Evolutionary conservation across 2,888 invertebrate species (phyloP).

Genomic region (Meiosimyza platycephala): DNA sequence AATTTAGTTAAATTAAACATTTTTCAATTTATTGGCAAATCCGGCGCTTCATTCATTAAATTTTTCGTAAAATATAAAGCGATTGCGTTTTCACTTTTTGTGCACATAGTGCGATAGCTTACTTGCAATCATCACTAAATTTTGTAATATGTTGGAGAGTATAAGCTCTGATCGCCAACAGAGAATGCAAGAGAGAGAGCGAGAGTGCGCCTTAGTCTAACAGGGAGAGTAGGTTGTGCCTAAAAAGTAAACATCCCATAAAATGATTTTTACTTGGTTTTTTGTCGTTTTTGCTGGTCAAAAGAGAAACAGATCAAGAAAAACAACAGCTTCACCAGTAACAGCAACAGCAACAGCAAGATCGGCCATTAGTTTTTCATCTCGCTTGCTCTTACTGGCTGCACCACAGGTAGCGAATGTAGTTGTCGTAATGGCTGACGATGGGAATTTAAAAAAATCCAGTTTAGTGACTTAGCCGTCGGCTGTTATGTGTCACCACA

Average conservation of each 20-base stretch:
- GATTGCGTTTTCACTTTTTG: constrained; percentile 3
- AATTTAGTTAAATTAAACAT: neutral
- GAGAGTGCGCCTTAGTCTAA: neutral
- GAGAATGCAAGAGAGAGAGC: neutral
- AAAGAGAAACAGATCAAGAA: neutral
- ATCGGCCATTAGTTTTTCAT: constrained; percentile 57
- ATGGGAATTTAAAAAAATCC: neutral
- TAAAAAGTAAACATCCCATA: constrained; percentile 29
- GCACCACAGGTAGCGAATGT: neutral
- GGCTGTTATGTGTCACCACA: neutral
- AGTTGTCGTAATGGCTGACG: constrained; percentile 6
- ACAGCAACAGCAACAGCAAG: neutral
- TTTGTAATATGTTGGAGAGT: neutral
- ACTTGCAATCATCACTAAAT: neutral
- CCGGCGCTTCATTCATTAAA: too few relatives aligned
- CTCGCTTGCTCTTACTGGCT: constrained; percentile 48
- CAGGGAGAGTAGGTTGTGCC: constrained; percentile 34
- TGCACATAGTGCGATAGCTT: neutral
- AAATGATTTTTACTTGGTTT: neutral
- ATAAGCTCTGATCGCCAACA: neutral
- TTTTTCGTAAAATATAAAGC: neutral
- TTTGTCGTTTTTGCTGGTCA: neutral
- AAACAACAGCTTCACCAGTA: neutral
- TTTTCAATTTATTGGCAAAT: neutral
- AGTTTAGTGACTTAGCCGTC: constrained; percentile 8